Percentiles rank a stretch among this genome's conserved stretches.
These are phyloP conservation scores for Drosophila truncata DNA, from an alignment of 1,140 invertebrate species.

Conservation along the genomic window DNA sequence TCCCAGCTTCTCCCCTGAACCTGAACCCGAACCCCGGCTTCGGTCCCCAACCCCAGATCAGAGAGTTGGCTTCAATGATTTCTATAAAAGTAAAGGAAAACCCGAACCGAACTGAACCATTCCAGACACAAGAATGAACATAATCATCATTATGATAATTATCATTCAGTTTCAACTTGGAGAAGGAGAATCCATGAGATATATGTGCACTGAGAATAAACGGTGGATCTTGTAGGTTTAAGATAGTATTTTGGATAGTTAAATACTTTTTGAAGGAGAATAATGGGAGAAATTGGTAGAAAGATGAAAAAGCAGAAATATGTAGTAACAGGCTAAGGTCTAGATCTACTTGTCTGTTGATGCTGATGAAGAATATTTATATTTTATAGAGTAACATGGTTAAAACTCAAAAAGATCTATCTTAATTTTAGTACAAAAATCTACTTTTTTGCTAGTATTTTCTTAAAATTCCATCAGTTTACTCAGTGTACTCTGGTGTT, in stretches of 20 bases:
- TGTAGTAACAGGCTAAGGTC: neutral
- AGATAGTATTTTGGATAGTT: neutral
- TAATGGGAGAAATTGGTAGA: neutral
- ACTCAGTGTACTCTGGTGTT: slow-evolving; percentile 2
- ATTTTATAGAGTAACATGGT: neutral
- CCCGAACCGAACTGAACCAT: slow-evolving; percentile 29
- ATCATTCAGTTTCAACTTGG: slow-evolving; percentile 46
- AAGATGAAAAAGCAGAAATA: neutral
- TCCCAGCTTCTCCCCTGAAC: slow-evolving; percentile 29
- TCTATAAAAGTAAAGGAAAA: slow-evolving; percentile 65
- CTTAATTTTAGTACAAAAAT: neutral
- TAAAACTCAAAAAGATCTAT: neutral
- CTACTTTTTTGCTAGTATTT: neutral
- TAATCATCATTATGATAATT: slow-evolving; percentile 75
- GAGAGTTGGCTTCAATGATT: slow-evolving; percentile 72
- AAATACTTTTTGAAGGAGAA: neutral
- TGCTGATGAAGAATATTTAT: neutral
- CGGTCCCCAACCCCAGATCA: neutral
- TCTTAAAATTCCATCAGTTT: neutral
- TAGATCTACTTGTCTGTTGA: neutral
- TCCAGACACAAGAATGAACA: slow-evolving; percentile 50
- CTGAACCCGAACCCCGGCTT: slow-evolving; percentile 3
- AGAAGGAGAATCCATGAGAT: slow-evolving; percentile 19
- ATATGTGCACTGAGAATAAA: slow-evolving; percentile 8
- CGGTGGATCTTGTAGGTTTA: neutral